A percentile compares a stretch with the other conserved stretches of the same genome.
phyloP scores from a whole-genome alignment of 1,140 invertebrate genomes.

The Saccostrea cuccullata region DNA sequence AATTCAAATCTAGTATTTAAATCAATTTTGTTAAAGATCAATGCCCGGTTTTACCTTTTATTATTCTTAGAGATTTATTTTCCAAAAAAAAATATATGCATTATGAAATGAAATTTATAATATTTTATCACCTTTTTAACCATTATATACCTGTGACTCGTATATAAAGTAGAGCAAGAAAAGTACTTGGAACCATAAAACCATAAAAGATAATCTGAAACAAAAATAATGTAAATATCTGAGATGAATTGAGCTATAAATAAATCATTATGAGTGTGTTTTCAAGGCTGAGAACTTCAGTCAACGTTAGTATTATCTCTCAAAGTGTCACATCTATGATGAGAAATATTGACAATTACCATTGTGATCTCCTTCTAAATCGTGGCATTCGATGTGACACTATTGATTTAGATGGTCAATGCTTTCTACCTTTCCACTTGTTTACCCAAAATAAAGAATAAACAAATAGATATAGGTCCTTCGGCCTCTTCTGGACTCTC shows the following conservation, averaged over 20 bases:
- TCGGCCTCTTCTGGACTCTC: neutral
- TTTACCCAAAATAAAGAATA: neutral
- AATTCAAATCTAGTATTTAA: too few species aligned
- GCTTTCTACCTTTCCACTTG: neutral
- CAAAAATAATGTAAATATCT: neutral
- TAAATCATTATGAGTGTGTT: neutral
- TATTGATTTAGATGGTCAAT: conserved; percentile 14
- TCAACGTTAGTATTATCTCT: conserved; percentile 4
- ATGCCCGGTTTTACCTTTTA: too few species aligned
- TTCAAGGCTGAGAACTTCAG: neutral
- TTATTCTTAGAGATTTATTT: too few species aligned
- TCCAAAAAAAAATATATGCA: too few species aligned
- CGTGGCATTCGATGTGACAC: neutral
- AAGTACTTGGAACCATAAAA: too few species aligned
- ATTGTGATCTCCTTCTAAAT: neutral
- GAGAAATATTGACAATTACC: conserved; percentile 8
- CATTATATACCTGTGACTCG: too few species aligned
- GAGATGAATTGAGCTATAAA: neutral
- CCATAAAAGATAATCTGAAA: too few species aligned
- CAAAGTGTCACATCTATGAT: neutral
- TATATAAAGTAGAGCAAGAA: too few species aligned
- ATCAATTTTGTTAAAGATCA: too few species aligned
- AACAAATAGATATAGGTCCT: neutral
- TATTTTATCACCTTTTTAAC: too few species aligned
- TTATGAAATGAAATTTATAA: too few species aligned